These are phyloP conservation scores for Actias luna DNA, from an alignment of 2,888 invertebrate genomes.

Conservation along the genomic window DNA sequence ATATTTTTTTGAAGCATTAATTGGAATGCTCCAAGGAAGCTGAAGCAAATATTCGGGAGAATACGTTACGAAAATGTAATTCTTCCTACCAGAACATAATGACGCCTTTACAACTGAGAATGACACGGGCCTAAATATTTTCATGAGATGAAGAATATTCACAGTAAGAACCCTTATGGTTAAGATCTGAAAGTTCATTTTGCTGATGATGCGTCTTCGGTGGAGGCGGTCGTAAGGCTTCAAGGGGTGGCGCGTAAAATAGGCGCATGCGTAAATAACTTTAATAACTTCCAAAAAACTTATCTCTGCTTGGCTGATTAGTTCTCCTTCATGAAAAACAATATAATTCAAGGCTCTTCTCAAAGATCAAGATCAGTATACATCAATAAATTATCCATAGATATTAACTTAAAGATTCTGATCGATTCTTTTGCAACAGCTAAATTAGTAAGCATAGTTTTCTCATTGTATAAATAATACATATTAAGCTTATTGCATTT, in stretches of 20 bases:
- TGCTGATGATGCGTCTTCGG: constrained; percentile 53
- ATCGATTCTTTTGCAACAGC: background rate
- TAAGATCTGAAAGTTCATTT: constrained; percentile 66
- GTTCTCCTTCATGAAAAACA: constrained; percentile 15
- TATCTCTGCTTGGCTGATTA: constrained; percentile 26
- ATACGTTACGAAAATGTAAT: constrained; percentile 72
- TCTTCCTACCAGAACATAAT: constrained; percentile 74
- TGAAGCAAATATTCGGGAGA: constrained; percentile 53
- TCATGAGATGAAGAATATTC: constrained; percentile 51
- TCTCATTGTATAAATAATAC: no score
- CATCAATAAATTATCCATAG: no score
- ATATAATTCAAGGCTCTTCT: background rate
- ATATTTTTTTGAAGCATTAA: constrained; percentile 32
- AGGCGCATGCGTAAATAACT: constrained; percentile 76
- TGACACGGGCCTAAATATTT: constrained; percentile 61
- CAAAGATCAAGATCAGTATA: background rate
- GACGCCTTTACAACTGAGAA: constrained; percentile 74
- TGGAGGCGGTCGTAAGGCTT: constrained; percentile 79
- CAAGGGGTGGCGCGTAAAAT: constrained; percentile 78
- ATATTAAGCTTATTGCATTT: no score
- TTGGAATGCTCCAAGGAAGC: constrained; percentile 32
- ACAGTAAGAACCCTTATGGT: constrained; percentile 52
- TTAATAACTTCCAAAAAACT: constrained; percentile 65
- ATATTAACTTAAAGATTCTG: background rate
- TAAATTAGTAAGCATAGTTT: no score